Percentiles rank a stretch among this genome's conserved stretches.
Evolutionary conservation across 2,797 vertebrate species (phyloP).

Genomic region (Microctenopoma lineatum): DNA sequence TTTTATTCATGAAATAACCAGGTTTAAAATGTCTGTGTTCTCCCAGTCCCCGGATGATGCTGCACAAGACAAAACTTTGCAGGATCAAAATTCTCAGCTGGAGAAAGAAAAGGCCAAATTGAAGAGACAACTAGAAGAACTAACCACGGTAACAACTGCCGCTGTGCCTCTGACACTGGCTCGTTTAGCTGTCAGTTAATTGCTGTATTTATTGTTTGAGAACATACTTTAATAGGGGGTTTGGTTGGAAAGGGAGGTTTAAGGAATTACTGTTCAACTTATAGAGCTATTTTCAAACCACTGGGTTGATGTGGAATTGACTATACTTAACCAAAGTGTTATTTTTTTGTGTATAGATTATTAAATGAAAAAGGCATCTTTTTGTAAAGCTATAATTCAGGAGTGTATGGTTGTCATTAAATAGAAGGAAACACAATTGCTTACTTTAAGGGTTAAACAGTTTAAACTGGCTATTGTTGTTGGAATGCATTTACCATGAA

Average conservation of each 20-base stretch:
- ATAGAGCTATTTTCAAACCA: conserved; percentile 24
- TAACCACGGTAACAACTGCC: conserved; percentile 83
- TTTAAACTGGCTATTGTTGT: not conserved
- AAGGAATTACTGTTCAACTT: conserved; percentile 25
- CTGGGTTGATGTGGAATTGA: conserved; percentile 17
- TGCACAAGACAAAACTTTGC: conserved; percentile 87
- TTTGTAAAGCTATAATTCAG: conserved; percentile 10
- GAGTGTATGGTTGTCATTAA: not conserved
- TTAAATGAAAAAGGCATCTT: not conserved
- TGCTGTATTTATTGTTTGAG: conserved; percentile 33
- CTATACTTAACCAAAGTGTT: conserved; percentile 11
- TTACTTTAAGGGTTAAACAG: not conserved
- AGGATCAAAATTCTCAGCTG: conserved; percentile 89
- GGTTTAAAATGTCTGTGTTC: conserved; percentile 27
- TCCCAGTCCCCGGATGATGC: conserved; percentile 83
- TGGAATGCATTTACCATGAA: not conserved
- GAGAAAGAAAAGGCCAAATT: conserved; percentile 87
- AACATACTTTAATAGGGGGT: conserved; percentile 34
- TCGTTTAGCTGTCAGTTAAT: conserved; percentile 18
- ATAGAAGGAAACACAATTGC: not conserved
- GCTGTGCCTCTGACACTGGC: conserved; percentile 10
- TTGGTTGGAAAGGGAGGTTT: conserved; percentile 32
- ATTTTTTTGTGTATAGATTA: conserved; percentile 4
- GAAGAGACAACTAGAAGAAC: conserved; percentile 87
- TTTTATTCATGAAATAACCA: conserved; percentile 4